These are phyloP conservation scores for Drosophila multiciliata DNA, from an alignment of 2,888 invertebrate genomes.

Conservation along the genomic window DNA sequence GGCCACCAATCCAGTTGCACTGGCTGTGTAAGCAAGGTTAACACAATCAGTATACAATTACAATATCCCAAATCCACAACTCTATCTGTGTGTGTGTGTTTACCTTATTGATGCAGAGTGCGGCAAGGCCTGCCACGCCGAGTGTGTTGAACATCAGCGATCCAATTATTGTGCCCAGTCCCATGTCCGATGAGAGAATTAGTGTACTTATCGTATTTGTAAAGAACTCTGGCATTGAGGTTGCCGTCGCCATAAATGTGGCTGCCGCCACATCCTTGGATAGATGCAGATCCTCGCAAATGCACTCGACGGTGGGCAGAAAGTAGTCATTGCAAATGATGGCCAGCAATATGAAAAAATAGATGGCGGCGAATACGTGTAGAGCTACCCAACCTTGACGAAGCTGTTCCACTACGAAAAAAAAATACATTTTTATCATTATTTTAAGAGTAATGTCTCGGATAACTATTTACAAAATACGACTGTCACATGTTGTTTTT, in stretches of 20 bases:
- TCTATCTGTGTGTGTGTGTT: constrained; percentile 37
- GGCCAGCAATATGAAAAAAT: constrained; percentile 94
- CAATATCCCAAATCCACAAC: background rate
- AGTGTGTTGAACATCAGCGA: constrained; percentile 95
- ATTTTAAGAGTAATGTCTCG: background rate
- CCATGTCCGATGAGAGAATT: constrained; percentile 92
- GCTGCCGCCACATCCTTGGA: constrained; percentile 97
- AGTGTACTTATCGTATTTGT: constrained; percentile 96
- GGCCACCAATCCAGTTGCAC: constrained; percentile 92
- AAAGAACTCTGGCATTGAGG: constrained; percentile 97
- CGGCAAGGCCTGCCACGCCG: constrained; percentile 93
- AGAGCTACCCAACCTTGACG: constrained; percentile 91
- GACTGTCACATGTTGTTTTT: background rate
- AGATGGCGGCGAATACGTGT: constrained; percentile 91
- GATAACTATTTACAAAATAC: background rate
- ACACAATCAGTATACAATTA: background rate
- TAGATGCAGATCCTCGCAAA: constrained; percentile 92
- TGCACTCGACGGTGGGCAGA: constrained; percentile 94
- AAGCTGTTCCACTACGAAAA: constrained; percentile 86
- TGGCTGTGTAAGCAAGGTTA: constrained; percentile 87
- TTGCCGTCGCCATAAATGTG: constrained; percentile 98
- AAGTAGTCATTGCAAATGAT: constrained; percentile 97
- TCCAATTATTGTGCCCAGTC: constrained; percentile 94
- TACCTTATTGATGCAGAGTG: constrained; percentile 90
- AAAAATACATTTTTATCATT: background rate